Base-by-base conservation (phyloP, 1,140 invertebrate species). In the Fopius arisanus region DNA sequence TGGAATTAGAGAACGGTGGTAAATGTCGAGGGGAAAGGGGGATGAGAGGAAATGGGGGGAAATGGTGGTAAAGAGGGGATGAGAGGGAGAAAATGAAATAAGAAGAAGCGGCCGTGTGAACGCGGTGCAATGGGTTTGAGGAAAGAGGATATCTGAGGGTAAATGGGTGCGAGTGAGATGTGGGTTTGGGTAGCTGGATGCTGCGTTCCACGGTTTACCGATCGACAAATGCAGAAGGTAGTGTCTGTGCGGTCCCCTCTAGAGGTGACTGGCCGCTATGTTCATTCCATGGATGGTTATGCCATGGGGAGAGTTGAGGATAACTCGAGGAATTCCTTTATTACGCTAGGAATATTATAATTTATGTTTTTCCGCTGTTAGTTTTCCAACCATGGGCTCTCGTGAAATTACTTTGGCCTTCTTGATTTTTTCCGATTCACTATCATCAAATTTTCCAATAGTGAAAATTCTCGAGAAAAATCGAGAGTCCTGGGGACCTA, bases 281-380 rank as follows among this genome's bases (percentile, higher is more conserved):
- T 59, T 59, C 54, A 59, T 59, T 59, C 54, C 54, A 59, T 59
- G 54, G 54, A 59, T 59, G 54, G 54, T 59, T 59, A 59, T 59
- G 54, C 54, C 9, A 23, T 59, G 54, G 21, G 23, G 54, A 3
- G 19, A 59, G 6, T 12, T 28, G 21, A 59, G 54, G 54, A 59
- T 59, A 59, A 19, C 54, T 59, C 23, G 14, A 7, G 23, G 54
- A 16, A 59, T 19, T 59, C 54, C 54, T 59, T 59, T 59, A 59
- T 28, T 59, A 59, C 54, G 23, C 21, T 59, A 59, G 19, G 23
- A 59, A 59, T 28, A 59, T 26, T 59, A 28, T 28, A 7, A 59
- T 59, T 59, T 59, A 3, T 59, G 14, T 59, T 59, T 48, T 59
- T 26, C 23, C 54, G 6, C 43, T 59, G 10, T 59, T 59, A 1